Evolutionary conservation across 1,140 invertebrate genomes (phyloP).

Genomic region (Streblospio benedicti): DNA sequence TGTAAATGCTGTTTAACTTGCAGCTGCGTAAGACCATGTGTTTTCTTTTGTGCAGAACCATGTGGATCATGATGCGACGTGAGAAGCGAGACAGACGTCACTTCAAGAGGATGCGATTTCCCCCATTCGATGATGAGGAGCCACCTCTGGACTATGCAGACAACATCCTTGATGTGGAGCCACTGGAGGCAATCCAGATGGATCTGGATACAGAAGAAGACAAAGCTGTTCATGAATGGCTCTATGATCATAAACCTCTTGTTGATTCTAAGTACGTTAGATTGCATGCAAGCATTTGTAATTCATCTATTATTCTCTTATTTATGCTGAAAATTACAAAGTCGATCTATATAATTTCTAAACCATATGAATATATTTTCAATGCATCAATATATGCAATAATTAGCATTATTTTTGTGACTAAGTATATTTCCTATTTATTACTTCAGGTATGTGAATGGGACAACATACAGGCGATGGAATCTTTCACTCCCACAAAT

Average conservation of each 20-base stretch:
- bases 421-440: background rate
- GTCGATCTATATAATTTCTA: background rate
- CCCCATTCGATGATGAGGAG: conserved; percentile 99
- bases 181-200: conserved; percentile 97
- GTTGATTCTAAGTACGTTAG: conserved; percentile 64
- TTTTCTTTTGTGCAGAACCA: conserved; percentile 60
- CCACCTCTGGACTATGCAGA: conserved; percentile 98
- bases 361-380: background rate
- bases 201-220: conserved; percentile 96
- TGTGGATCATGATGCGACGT: conserved; percentile 99
- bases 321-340: background rate
- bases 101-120: conserved; percentile 99
- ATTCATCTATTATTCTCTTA: background rate
- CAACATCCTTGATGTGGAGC: conserved; percentile 97
- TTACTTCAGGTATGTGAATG: conserved; percentile 71
- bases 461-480: conserved; percentile 93
- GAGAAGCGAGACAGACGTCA: conserved; percentile 97
- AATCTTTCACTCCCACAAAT: conserved; percentile 89
- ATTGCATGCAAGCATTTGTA: too few relatives aligned
- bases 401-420: background rate
- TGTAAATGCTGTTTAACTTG: too few relatives aligned
- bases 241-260: conserved; percentile 97
- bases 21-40: too few relatives aligned
- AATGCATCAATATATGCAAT: background rate
- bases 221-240: conserved; percentile 76